These are phyloP conservation scores for Panthera uncia DNA, from an alignment of 2,113 vertebrate genomes.

Conservation along the genomic window DNA sequence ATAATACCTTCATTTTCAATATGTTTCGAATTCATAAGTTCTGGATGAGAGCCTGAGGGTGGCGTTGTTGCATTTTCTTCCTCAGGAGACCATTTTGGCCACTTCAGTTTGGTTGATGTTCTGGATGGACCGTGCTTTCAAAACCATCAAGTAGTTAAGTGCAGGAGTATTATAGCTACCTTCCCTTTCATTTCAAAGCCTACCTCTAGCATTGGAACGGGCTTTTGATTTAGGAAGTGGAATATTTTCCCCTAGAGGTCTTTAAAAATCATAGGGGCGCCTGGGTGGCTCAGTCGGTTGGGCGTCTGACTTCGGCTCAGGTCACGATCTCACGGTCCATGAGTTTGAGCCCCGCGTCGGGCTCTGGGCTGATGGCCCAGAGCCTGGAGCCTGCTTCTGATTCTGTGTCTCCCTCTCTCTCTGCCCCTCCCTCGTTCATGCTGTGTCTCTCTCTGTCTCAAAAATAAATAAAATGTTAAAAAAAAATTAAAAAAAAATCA, in stretches of 20 bases:
- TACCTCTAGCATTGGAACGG: not conserved
- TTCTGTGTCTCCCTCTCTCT: too few species aligned
- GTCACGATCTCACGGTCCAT: too few species aligned
- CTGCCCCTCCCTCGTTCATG: too few species aligned
- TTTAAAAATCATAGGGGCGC: not conserved
- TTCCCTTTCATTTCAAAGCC: not conserved
- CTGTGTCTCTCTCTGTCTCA: too few species aligned
- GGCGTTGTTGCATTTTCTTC: not conserved
- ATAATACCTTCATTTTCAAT: not conserved
- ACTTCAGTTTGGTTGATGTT: not conserved
- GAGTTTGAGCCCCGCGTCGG: too few species aligned
- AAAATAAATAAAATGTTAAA: too few species aligned
- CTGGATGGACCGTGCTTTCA: not conserved
- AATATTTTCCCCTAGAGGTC: slow-evolving; percentile 17
- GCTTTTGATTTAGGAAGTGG: not conserved
- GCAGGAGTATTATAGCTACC: slow-evolving; percentile 1
- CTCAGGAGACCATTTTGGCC: not conserved
- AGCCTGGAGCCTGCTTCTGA: too few species aligned
- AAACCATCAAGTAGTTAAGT: not conserved
- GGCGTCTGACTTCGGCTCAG: too few species aligned
- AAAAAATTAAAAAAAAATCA: not conserved
- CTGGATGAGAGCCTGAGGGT: not conserved
- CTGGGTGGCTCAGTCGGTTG: too few species aligned
- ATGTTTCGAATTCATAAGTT: not conserved
- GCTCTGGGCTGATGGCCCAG: too few species aligned